Base-by-base conservation (phyloP, 1,140 invertebrate species). In the Thereuonema tuberculata region DNA sequence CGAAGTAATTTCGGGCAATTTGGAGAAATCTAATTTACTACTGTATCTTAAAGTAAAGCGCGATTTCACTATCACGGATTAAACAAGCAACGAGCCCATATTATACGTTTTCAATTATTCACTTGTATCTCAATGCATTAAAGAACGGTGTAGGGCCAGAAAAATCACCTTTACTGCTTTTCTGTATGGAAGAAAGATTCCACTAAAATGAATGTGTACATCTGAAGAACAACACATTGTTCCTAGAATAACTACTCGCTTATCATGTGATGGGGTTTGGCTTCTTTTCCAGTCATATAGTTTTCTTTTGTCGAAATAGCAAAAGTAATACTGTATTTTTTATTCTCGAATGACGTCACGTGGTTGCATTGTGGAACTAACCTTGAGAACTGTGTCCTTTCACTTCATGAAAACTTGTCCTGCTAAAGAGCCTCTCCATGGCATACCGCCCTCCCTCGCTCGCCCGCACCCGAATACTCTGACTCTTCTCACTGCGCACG, bases 331-430 rank as follows among this genome's bases (percentile, higher is more conserved):
- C n/a, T 28, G 28, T 58, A 58, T 26, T 17, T 23, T n/a, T 49
- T 23, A 57, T 37, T 17, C 31, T 31, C 20, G 58, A 26, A 52
- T 43, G 27, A 26, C 15, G 52, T 47, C 61, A 58, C 66, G 64
- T 59, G 31, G 63, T 63, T 63, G 63, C 61, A 64, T 66, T 63
- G 55, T 62, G 62, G 62, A 63, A 64, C 54, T 64, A 62, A 66
- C 68, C 67, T 56, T 65, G 64, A 58, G 65, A 64, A 60, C 60
- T 67, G 61, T 61, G 62, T 56, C 59, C 60, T 48, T 67, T 64
- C 60, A 65, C 66, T 60, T 63, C 67, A 31, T 70, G 70, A 62
- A 71, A 71, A 64, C 69, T 71, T 29, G 70, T 71, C 23, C 71
- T 64, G 26, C 71, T 57, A 54, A 72, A 61, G 60, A 72, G 68